Evolutionary conservation across 1,140 invertebrate genomes (phyloP), one percentile per base, ranked within the genome.

Genomic region (Pinna nobilis): DNA sequence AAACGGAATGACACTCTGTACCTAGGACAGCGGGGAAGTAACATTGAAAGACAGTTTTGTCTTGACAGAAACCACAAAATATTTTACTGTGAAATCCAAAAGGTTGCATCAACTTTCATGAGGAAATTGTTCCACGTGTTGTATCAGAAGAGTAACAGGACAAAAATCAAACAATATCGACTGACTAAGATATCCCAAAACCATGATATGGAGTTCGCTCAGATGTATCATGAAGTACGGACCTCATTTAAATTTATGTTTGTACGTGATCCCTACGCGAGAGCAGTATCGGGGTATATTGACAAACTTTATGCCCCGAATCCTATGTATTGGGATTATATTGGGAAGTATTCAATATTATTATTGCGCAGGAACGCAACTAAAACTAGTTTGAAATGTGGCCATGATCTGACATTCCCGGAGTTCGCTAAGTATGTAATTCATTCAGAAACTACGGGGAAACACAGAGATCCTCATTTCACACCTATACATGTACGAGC

Each of bases 381-480:
- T 13, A 32, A 49, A 13, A 35, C 33, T 3, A 61, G 44, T 13
- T 9, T 49, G 3, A 23, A 30, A 7, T 77, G 75, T 68, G 75
- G 76, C 4, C 67, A 74, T 30, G 68, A 74, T 49, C 47, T 74
- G 18, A 78, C 66, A 44, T 78, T 78, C 28, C 55, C 66, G 3
- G 76, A 81, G 66, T 78, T 81, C 25, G 63, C 78, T 30, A 69
- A 77, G 33, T 78, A 78, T 47, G 55, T 81, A 11, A 63, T 78
- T 11, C 15, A 60, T 28, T 70, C 67, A 11, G 50, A 70, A 15
- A 37, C 32, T 18, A 51, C 25, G n/a, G 35, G 59, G 7, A 49
- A 9, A 18, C 33, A 44, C 13, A 66, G 39, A 4, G 65, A 81
- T 30, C 41, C 39, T 0, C 79, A 81, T 41, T 81, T 78, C 49